Base-by-base conservation (phyloP, 2,888 invertebrate species). In the Tetranychus piercei region DNA sequence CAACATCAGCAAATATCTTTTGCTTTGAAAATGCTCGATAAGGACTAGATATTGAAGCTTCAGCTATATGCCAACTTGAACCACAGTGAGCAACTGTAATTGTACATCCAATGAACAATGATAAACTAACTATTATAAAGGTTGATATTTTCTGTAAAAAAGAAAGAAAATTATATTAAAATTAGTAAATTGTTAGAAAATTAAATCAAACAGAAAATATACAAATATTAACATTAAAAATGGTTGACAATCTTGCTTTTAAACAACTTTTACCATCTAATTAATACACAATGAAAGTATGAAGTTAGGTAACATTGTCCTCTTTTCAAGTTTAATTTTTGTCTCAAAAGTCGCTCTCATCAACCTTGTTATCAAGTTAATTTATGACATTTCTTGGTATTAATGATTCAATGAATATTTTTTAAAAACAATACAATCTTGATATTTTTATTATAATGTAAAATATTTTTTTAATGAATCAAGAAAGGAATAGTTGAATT, bases 31-130 rank as follows among this genome's bases (percentile, higher is more conserved):
- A 94, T 79, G 94, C 92, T 81, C 90, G 88, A 86, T 94, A 94
- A 75, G 91, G 89, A 80, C 92, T 90, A 80, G 89, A 86, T 80
- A 94, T 89, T 66, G 88, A 87, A 34, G 91, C 88, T 78, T 86
- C 86, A 65, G 92, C 90, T 81, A 92, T 90, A 84, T 95, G 94
- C 94, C 95, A 95, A 81, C 89, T 88, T 71, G 94, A 93, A 74
- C 94, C 93, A 83, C 89, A 88, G 82, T 90, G 88, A 80, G 92
- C 89, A 80, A 93, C 93, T 18, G 69, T 23, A 20, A 69, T 69
- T 23, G 22, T 69, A 69, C 69, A 69, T 20, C 69, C 69, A 23
- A 69, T 69, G 7, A 69, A 20, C 34, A 69, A 23, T 4, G 22
- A 23, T 18, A 69, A 23, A 69, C 22, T 69, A 11, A 94, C 93